Evolutionary conservation across 2,888 invertebrate species (phyloP).

Genomic region (Cancer borealis): DNA sequence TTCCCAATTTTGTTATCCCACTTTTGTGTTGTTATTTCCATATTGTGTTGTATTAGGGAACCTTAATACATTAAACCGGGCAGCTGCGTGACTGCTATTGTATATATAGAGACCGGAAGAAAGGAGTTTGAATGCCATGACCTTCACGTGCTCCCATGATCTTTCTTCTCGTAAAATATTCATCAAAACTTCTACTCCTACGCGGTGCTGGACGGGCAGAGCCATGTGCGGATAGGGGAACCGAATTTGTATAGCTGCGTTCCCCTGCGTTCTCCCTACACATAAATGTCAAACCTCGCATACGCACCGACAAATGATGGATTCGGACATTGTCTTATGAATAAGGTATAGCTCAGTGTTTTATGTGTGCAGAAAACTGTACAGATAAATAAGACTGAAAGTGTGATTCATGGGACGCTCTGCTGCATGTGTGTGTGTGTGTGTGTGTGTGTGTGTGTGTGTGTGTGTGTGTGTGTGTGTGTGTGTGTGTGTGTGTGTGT

Average conservation of each 20-base stretch:
- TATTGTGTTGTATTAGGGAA: not conserved
- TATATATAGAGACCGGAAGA: constrained; percentile 1
- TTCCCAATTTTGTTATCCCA: not conserved
- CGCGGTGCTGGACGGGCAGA: not conserved
- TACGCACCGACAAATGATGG: no score
- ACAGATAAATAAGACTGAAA: no score
- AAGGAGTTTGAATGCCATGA: constrained; percentile 7
- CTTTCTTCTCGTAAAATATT: not conserved
- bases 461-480: constrained; percentile 45
- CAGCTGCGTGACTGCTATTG: not conserved
- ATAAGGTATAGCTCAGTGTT: no score
- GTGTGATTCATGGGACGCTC: not conserved
- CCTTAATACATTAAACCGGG: no score
- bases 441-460: constrained; percentile 35
- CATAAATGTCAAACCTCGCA: no score
- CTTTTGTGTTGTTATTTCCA: not conserved
- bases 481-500: constrained; percentile 37
- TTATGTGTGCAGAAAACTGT: no score
- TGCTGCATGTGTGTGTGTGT: constrained; percentile 22
- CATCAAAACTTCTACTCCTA: not conserved
- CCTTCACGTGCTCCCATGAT: not conserved
- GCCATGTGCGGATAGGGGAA: no score
- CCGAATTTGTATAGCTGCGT: no score
- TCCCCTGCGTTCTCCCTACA: no score
- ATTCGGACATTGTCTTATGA: no score